Evolutionary conservation across 2,113 vertebrate species (phyloP), one percentile per base, ranked within the genome.

Genomic region (Athene noctua): DNA sequence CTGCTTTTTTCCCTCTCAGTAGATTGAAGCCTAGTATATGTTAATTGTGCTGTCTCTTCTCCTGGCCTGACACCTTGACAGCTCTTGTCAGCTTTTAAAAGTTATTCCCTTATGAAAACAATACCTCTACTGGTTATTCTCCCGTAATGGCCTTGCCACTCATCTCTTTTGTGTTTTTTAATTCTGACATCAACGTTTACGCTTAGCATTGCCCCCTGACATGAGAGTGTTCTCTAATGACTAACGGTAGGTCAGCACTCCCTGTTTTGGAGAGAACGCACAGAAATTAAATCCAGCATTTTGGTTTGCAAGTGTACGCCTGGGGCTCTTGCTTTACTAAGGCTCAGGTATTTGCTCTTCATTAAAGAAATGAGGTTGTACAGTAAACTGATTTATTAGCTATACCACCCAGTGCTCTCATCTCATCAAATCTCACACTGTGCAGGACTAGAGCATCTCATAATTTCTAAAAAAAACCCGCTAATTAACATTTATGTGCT

Each of bases 31-130:
- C 81, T 85, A 52, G 68, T 78, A 9, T 93, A 80, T 93, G 85
- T 75, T 97, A 97, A 97, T 97, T 96, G 83, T 94, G 71, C 66
- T 85, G 47, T 70, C 74, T 93, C 57, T 96, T 96, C 80, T 96
- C 80, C 80, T 88, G 59, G 57, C 71, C 77, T 96, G 96, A 96
- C 94, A 93, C 82, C 70, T 96, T 97, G 96, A 95, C 96, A 97
- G 91, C 80, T 92, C 85, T 95, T 97, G 92, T 91, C 91, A 96
- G 78, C 77, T 95, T 95, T 93, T 93, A 85, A 80, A 91, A 94
- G 61, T 91, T 95, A 92, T 46, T 94, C 79, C 77, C 34, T 25
- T 70, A 27, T 42, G 92, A 85, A 89, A 91, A 71, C 65, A 65
- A 26, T 58, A 51, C 46, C 44, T 94, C n/a, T 90, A 38, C 44